Evolutionary conservation across 2,113 vertebrate genomes (phyloP).

Genomic region (Petroica traversi): DNA sequence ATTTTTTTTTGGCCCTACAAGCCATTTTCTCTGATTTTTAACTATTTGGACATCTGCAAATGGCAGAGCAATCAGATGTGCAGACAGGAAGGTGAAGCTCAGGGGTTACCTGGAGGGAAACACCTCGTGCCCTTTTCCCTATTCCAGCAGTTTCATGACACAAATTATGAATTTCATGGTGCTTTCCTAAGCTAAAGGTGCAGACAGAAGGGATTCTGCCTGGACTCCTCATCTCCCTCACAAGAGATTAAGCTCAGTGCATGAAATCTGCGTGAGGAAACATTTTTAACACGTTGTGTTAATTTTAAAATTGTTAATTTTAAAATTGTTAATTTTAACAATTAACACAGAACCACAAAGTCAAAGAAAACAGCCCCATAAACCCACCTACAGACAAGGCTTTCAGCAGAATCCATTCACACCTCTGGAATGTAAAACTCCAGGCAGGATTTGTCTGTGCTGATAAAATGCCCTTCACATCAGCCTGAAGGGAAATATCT

Average conservation of each 20-base stretch:
- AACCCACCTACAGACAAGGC: background rate
- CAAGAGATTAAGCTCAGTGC: background rate
- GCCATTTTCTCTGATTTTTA: background rate
- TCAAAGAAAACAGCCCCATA: background rate
- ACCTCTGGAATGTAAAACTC: background rate
- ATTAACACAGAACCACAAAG: no score
- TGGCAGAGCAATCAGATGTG: background rate
- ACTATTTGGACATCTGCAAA: background rate
- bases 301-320: no score
- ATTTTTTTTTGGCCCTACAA: background rate
- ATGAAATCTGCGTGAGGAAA: background rate
- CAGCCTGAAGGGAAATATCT: background rate
- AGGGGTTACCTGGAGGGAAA: background rate
- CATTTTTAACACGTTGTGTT: no score
- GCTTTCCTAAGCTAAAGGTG: background rate
- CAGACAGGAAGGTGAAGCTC: background rate
- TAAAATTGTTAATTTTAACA: no score
- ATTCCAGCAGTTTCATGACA: background rate
- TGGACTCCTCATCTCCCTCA: background rate
- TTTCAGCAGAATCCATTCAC: constrained; percentile 17
- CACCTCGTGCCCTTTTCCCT: background rate
- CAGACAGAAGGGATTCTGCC: background rate
- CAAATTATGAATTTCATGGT: background rate
- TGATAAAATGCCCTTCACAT: background rate
- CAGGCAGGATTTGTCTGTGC: background rate